phyloP scores from a whole-genome alignment of 2,113 vertebrate genomes.

The Chaetops frenatus region DNA sequence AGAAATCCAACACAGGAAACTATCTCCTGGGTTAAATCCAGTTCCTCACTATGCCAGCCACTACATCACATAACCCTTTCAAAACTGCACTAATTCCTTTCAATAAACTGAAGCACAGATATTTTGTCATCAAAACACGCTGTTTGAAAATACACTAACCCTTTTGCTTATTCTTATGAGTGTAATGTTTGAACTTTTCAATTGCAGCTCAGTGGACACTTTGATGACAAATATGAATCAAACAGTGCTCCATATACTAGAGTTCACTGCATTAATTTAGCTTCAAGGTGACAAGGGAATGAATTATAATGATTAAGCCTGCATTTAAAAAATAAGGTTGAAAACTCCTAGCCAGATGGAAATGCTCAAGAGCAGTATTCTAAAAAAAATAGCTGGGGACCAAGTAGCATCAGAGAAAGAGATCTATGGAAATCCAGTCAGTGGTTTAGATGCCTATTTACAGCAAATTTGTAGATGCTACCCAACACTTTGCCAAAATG shows the following conservation, averaged over 20 bases:
- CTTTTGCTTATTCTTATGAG: not conserved
- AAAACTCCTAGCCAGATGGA: not conserved
- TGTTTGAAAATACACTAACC: not conserved
- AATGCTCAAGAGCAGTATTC: not conserved
- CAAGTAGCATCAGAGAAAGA: not conserved
- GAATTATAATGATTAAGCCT: not conserved
- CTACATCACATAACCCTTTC: not conserved
- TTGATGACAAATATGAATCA: not conserved
- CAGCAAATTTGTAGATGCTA: not conserved
- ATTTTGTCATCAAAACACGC: conserved; percentile 2
- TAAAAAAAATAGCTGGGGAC: not conserved
- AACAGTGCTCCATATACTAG: not conserved
- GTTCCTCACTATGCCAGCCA: not conserved
- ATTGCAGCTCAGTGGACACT: not conserved
- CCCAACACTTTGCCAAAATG: not conserved
- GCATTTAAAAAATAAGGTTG: not conserved
- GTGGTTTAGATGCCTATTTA: not conserved
- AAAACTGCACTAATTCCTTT: not conserved
- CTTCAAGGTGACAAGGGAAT: not conserved
- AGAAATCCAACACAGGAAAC: not conserved
- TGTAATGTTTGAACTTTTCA: not conserved
- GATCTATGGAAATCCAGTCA: not conserved
- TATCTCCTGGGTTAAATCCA: not conserved
- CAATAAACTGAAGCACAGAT: not conserved
- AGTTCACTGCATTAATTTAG: not conserved